Conservation (phyloP, 1,140 invertebrate species). For the Zaprionus taronus region DNA sequence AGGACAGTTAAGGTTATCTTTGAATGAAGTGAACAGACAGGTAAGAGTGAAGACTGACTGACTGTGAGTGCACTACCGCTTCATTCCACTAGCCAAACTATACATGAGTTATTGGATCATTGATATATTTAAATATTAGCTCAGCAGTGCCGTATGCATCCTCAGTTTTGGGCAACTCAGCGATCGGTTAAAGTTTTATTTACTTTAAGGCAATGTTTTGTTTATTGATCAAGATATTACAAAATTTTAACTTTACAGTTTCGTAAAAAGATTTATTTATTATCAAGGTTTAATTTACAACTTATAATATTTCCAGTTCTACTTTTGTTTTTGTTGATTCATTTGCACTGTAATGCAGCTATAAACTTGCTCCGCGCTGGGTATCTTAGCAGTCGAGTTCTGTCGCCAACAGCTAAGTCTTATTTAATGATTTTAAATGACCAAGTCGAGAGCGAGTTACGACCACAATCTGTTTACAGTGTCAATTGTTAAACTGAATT, state of each 20-base stretch:
- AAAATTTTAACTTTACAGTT: no score
- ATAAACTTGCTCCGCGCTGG: neutral
- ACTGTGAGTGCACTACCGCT: no score
- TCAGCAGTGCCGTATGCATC: no score
- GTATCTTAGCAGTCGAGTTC: neutral
- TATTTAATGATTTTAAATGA: slow-evolving; percentile 39
- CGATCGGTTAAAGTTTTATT: neutral
- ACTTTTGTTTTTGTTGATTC: neutral
- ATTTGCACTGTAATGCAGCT: neutral
- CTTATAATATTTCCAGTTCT: no score
- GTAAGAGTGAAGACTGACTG: no score
- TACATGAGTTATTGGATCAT: no score
- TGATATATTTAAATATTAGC: no score
- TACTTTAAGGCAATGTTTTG: no score
- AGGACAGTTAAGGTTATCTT: no score
- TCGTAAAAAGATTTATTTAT: neutral
- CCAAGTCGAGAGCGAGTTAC: slow-evolving; percentile 54
- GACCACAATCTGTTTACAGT: slow-evolving; percentile 78
- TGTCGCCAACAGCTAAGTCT: slow-evolving; percentile 8
- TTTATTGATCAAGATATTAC: no score
- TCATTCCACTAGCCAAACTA: no score
- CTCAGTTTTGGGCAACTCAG: neutral
- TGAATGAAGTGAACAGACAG: no score
- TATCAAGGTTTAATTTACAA: neutral
- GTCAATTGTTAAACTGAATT: slow-evolving; percentile 80